A percentile compares a stretch with the other conserved stretches of the same genome.
Conservation (phyloP, 1,140 invertebrate genomes). For the Drosophila ironensis region DNA sequence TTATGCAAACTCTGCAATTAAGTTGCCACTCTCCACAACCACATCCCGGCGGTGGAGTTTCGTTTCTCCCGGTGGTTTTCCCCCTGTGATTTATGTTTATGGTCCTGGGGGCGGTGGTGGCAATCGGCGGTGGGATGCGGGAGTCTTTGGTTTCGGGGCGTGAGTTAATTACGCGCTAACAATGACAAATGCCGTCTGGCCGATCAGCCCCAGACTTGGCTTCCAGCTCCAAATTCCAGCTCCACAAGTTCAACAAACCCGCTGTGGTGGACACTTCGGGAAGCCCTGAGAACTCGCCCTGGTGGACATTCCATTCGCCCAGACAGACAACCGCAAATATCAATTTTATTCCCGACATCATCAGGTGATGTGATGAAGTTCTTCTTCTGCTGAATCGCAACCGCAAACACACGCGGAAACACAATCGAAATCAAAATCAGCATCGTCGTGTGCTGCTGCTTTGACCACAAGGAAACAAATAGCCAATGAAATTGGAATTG, state of each 20-base stretch:
- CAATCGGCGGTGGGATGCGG: slow-evolving; percentile 5
- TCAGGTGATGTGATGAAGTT: slow-evolving; percentile 25
- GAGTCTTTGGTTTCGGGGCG: slow-evolving; percentile 31
- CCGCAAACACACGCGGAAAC: slow-evolving; percentile 36
- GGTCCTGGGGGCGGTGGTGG: slow-evolving; percentile 37
- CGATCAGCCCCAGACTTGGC: slow-evolving; percentile 29
- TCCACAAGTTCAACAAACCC: slow-evolving; percentile 38
- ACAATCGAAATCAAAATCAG: slow-evolving; percentile 56
- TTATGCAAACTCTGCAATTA: slow-evolving; percentile 79
- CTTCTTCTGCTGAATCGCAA: slow-evolving; percentile 14
- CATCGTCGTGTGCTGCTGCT: too few relatives aligned
- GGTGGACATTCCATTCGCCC: background rate
- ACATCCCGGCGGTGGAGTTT: background rate
- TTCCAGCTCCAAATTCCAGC: background rate
- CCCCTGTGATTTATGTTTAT: slow-evolving; percentile 63
- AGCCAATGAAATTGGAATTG: too few relatives aligned
- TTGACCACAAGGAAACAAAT: too few relatives aligned
- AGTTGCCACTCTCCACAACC: slow-evolving; percentile 53
- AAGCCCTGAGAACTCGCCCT: background rate
- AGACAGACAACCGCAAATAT: slow-evolving; percentile 62
- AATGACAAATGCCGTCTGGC: slow-evolving; percentile 66
- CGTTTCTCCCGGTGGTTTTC: slow-evolving; percentile 17
- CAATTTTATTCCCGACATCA: slow-evolving; percentile 67
- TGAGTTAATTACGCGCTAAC: slow-evolving; percentile 76
- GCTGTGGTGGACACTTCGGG: background rate